Conservation (phyloP, 2,888 invertebrate species). For the Dinocampus coccinellae region DNA sequence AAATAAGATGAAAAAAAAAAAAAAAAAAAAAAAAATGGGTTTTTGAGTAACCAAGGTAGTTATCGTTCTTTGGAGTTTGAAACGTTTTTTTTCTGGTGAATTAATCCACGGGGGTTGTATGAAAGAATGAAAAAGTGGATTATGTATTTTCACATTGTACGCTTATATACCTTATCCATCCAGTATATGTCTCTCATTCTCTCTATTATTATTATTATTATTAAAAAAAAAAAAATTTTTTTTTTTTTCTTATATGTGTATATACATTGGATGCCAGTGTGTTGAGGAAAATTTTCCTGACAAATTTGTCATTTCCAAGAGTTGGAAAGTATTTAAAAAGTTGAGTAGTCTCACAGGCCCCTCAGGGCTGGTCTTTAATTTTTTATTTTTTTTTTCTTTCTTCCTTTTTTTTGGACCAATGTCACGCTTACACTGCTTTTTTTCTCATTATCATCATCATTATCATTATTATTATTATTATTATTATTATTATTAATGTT, state of each 20-base stretch:
- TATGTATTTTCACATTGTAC: not conserved
- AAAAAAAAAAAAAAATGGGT: constrained; percentile 33
- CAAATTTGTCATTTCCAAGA: constrained; percentile 67
- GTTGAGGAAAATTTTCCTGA: constrained; percentile 38
- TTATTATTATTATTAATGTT: too few species aligned
- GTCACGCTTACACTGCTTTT: constrained; percentile 29
- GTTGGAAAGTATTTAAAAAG: constrained; percentile 69
- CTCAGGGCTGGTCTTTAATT: constrained; percentile 31
- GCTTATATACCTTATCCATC: not conserved
- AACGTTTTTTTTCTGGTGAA: constrained; percentile 41
- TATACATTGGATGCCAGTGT: too few species aligned
- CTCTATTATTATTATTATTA: not conserved
- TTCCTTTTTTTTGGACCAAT: constrained; percentile 41
- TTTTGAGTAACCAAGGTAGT: constrained; percentile 45
- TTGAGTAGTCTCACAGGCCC: constrained; percentile 49
- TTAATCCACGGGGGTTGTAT: constrained; percentile 38
- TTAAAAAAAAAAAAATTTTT: not conserved
- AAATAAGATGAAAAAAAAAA: not conserved
- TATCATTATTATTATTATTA: constrained; percentile 14
- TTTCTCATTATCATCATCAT: constrained; percentile 33
- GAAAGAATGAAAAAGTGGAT: not conserved
- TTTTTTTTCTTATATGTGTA: too few species aligned
- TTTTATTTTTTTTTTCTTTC: too few species aligned
- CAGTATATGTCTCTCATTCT: not conserved
- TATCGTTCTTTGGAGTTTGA: constrained; percentile 47